Evolutionary conservation across 1,140 invertebrate species (phyloP), one percentile per base, ranked within the genome.

Genomic region (Oedothorax gibbosus): DNA sequence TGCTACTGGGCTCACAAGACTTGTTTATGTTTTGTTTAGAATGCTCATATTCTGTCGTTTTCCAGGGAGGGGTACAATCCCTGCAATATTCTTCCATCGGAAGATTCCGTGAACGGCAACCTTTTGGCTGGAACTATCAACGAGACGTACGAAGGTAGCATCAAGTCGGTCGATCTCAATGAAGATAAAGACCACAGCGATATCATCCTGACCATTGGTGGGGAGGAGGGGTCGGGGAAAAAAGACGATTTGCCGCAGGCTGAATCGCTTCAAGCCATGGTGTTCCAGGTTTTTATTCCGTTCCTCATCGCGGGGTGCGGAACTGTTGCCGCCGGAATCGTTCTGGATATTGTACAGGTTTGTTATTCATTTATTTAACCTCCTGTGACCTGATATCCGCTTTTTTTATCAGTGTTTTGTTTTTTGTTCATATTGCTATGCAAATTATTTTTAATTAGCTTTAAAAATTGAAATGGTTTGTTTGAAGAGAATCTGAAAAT

Each of bases 261-360:
- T 12, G 88, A 88, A 69, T 86, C 88, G 10, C 57, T 86, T 9
- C 79, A 77, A 18, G 69, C 85, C 14, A 66, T 87, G 21, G 69
- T 87, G 57, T 56, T 91, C n/a, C 91, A 92, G 87, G 90, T 92
- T 7, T 89, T 91, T 64, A 87, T 91, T 66, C 91, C 91, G 7
- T 92, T 91, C 86, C 87, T 92, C 35, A 90, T 92, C 51, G 91
- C 91, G 60, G 91, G 91, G 7, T 90, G 91, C 86, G 91, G 91
- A 3, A 91, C 89, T 73, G 91, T 92, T n/a, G 91, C 88, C 18
- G 91, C 91, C 69, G 91, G 91, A 51, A 89, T 92, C 79, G 89
- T 92, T 0, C 87, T 92, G 7, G 90, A 92, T 86, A 87, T 89
- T 81, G 91, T 91, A 7, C 90, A 91, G 88, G 90, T 86, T 14